Base-by-base conservation (phyloP, 2,113 vertebrate species). In the Struthidea cinerea region DNA sequence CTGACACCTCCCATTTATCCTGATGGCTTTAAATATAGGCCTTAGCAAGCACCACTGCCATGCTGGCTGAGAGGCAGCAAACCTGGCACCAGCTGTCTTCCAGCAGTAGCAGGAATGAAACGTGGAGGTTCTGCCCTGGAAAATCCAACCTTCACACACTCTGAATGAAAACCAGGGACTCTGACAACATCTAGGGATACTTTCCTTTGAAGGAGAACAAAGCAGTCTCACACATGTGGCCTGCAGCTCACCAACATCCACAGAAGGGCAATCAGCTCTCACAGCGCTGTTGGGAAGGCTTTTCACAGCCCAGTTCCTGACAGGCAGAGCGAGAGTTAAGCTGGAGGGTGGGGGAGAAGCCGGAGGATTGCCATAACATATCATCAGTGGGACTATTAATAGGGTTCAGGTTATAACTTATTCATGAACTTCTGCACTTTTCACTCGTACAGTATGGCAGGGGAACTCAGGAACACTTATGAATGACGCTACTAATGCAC, bases 401-500 rank as follows among this genome's bases (percentile, higher is more conserved):
- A 96, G 83, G 82, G 92, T 95, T 90, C 83, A 84, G 94, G 79
- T 93, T 94, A 94, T 96, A 93, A 95, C 88, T 96, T 93, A 96
- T 96, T 94, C 90, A 96, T 97, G 94, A 96, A 96, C 85, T 93
- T 84, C 67, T 86, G 92, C 88, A 96, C 95, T 96, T 94, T 96
- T 94, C 90, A 95, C 80, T 95, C 56, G 13, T 47, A 9, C 60
- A 37, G 44, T 23, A 49, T 20, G 60, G 92, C 88, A 95, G 90
- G 79, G 83, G 81, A 93, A 85, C 89, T 64, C 5, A 4, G 93
- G 94, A 97, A 93, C 88, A 84, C 79, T 96, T 94, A 92, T 2
- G 49, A 95, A 81, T 13, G 32, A 86, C 88, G 71, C 77, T 35
- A 42, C 91, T 97, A 96, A 96, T 95, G 95, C 82, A 81, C 90